A percentile compares a stretch with the other conserved stretches of the same genome.
Conservation (phyloP, 2,113 vertebrate species). For the Synodontis membranacea region DNA sequence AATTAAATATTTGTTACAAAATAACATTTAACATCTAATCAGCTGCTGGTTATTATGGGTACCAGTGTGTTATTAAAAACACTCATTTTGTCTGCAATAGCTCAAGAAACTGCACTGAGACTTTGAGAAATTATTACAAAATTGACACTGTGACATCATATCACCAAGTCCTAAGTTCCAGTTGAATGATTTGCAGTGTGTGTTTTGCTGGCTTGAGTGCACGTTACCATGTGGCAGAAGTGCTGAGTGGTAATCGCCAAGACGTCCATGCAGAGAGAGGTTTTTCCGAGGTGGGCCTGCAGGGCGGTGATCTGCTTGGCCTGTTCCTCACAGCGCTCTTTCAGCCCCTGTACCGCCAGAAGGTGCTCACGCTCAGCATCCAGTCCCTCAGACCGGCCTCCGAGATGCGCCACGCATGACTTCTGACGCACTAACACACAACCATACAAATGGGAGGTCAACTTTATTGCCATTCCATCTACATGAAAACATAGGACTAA, state of each 20-base stretch:
- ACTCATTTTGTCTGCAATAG: not conserved
- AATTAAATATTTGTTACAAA: not conserved
- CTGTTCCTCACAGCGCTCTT: constrained; percentile 83
- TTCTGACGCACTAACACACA: constrained; percentile 76
- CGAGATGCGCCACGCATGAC: constrained; percentile 64
- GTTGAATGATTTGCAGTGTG: not conserved
- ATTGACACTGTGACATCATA: not conserved
- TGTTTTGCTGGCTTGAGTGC: not conserved
- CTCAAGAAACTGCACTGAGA: not conserved
- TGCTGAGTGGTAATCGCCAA: constrained; percentile 87
- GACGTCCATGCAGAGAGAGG: constrained; percentile 79
- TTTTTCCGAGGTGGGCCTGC: constrained; percentile 77
- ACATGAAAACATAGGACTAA: not conserved
- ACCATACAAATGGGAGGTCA: constrained; percentile 13
- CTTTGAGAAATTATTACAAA: not conserved
- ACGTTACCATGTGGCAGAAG: constrained; percentile 86
- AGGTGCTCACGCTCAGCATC: constrained; percentile 76
- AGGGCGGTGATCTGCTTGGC: constrained; percentile 73
- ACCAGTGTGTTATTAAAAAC: not conserved
- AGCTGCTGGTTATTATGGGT: not conserved
- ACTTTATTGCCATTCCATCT: not conserved
- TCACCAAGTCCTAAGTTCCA: not conserved
- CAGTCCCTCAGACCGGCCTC: constrained; percentile 67
- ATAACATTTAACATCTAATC: not conserved
- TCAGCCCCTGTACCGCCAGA: constrained; percentile 79